These are phyloP conservation scores for Rhynchophorus ferrugineus DNA, from an alignment of 1,140 invertebrate genomes.

Conservation along the genomic window DNA sequence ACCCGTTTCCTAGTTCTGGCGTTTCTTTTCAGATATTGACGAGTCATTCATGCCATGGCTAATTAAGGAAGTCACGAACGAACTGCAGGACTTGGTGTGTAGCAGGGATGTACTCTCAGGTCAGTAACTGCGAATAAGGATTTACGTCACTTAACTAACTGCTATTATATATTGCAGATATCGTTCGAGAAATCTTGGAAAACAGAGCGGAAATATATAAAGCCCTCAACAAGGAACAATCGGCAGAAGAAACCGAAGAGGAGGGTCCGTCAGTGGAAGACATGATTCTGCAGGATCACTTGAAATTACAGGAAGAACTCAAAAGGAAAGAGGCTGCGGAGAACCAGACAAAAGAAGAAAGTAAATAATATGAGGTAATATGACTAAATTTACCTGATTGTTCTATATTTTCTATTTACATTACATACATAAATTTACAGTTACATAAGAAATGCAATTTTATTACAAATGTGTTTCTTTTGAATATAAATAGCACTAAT, in stretches of 20 bases:
- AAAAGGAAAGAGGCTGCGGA: not conserved
- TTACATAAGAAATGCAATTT: too few species aligned
- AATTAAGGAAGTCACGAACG: slow-evolving; percentile 68
- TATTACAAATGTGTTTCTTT: too few species aligned
- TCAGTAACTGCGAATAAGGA: slow-evolving; percentile 39
- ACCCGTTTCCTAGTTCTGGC: not conserved
- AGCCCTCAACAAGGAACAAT: slow-evolving; percentile 41
- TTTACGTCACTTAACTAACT: too few species aligned
- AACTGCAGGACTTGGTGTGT: slow-evolving; percentile 70
- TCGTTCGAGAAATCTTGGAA: slow-evolving; percentile 66
- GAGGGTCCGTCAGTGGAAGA: slow-evolving; percentile 34
- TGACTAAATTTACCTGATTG: not conserved
- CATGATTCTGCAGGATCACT: slow-evolving; percentile 32
- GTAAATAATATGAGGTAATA: not conserved
- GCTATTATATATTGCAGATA: slow-evolving; percentile 48
- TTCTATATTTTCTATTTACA: too few species aligned
- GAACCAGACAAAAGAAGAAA: not conserved
- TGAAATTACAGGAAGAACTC: slow-evolving; percentile 36
- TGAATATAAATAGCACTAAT: too few species aligned
- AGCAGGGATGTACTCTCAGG: slow-evolving; percentile 70
- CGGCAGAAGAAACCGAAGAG: slow-evolving; percentile 28
- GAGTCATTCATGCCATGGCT: slow-evolving; percentile 84
- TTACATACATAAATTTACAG: too few species aligned
- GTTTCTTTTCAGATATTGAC: slow-evolving; percentile 54
- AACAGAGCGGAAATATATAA: slow-evolving; percentile 56